Base-by-base conservation (phyloP, 2,888 invertebrate species). In the Ichneumoninae sp. region DNA sequence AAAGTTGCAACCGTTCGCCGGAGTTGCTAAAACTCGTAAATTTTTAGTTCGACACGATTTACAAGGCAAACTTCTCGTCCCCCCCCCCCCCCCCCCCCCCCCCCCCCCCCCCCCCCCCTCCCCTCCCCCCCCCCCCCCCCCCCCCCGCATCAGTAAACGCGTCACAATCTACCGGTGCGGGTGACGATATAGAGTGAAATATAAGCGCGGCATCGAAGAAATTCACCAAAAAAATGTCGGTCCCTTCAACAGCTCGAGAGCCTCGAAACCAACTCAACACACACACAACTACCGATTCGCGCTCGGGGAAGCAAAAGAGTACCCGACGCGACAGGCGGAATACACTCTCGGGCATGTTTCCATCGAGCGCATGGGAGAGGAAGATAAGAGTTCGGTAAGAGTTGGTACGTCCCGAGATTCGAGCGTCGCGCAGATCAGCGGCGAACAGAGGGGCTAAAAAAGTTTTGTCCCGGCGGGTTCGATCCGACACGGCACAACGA, bases 401-500 rank as follows among this genome's bases (percentile, higher is more conserved):
- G 63, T 63, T 6, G 33, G 73, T 33, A 54, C 40, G 52, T 52
- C 66, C 26, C 65, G 71, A 73, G 44, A 73, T 63, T 33, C 33
- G 33, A 16, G 30, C 63, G n/a, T 30, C 26, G 30, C n/a, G 3
- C 52, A 54, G 19, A 54, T 54, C 52, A 54, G 52, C 6, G 33
- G 16, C 5, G 60, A 63, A 70, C 22, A 10, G 40, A 50, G 47
- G 57, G 16, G 16, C 16, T 26, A 26, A 33, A 57, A 66, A 85
- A 82, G 83, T 83, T 81, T 76, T 78, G 85, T 73, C 81, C 85
- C 57, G 77, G 75, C 57, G 84, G 87, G 86, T 83, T 79, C 83
- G 86, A 86, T 85, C 85, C 86, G 87, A 87, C 87, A 87, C 83
- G 87, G 85, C 82, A 85, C 81, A 85, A 85, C 84, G 88, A 81